Base-by-base conservation (phyloP, 2,797 vertebrate species). In the Siniperca scherzeri region DNA sequence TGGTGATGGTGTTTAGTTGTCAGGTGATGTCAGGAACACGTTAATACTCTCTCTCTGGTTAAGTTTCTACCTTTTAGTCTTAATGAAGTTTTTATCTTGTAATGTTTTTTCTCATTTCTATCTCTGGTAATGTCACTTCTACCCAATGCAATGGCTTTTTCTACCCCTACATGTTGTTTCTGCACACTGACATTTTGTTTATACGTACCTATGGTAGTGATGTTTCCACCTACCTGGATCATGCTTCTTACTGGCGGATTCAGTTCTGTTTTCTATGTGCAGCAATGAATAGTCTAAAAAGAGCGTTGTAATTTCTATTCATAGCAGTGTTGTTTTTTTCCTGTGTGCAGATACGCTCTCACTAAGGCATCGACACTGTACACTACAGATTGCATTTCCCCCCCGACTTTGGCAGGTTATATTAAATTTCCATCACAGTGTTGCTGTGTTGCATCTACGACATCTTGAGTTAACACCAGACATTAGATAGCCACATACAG, bases 391-490 rank as follows among this genome's bases (percentile, higher is more conserved):
- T 82, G 74, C 46, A 78, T 83, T 81, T 27, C 72, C 44, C 3
- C 22, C 2, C 27, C 0, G 21, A 62, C 33, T 67, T n/a, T 59
- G 19, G 68, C 50, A 83, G 55, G 84, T 88, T 65, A 55, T 33
- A 85, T 91, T 42, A 71, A 25, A 57, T 80, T 69, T 83, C 80
- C 60, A 77, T 86, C 59, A 68, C 56, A 36, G 44, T 8, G 57
- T 56, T 76, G 6, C 69, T 68, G 44, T 76, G 57, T 44, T 44
- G 17, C n/a, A 57, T 40, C 57, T 61, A n/a, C 9, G 38, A 40
- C 3, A 4, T 30, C 19, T 70, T 60, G 7, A 27, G 33, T 64
- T 57, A 9, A 77, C 22, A 81, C 12, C 46, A 74, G 5, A 67
- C 17, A 16, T 44, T 11, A 53, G 27, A 40, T 44, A 33, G 72